Evolutionary conservation across 23 tunicate species (phyloP).

Genomic region (Trididemnum clinides): DNA sequence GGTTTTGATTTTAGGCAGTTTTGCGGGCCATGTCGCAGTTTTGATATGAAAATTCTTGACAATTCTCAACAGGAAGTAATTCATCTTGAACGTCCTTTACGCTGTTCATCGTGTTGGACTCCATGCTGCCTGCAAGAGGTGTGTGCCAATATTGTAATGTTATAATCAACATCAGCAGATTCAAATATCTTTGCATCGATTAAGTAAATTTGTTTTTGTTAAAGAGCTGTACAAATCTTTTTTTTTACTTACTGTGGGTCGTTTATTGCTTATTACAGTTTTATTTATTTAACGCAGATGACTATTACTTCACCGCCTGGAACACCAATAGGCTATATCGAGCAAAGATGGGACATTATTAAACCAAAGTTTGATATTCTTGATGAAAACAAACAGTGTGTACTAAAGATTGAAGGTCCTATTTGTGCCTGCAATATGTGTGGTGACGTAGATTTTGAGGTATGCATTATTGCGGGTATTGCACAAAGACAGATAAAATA

Average conservation of each 20-base stretch:
- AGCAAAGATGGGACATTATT: conserved; percentile 74
- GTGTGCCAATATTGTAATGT: too few species aligned
- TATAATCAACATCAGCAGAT: too few species aligned
- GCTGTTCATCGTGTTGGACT: conserved; percentile 87
- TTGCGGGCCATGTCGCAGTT: conserved; percentile 86
- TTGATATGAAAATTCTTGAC: conserved; percentile 90
- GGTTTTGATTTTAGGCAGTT: conserved; percentile 55
- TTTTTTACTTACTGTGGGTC: too few species aligned
- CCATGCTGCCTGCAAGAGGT: conserved; percentile 93
- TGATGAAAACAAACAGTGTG: conserved; percentile 72
- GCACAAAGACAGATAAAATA: background rate
- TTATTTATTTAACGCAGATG: conserved; percentile 35
- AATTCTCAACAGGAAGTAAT: conserved; percentile 74
- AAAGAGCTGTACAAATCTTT: too few species aligned
- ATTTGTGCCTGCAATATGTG: conserved; percentile 70
- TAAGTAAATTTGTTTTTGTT: too few species aligned
- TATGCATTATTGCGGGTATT: too few species aligned
- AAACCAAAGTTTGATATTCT: conserved; percentile 83
- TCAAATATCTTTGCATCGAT: too few species aligned
- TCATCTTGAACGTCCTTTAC: conserved; percentile 83
- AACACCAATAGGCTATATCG: conserved; percentile 76
- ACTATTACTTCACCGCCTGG: conserved; percentile 87
- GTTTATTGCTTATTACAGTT: too few species aligned
- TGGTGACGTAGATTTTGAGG: conserved; percentile 96
- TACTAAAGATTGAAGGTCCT: conserved; percentile 92